phyloP scores from a whole-genome alignment of 2,113 vertebrate species.

The Cryptotis parvus region DNA sequence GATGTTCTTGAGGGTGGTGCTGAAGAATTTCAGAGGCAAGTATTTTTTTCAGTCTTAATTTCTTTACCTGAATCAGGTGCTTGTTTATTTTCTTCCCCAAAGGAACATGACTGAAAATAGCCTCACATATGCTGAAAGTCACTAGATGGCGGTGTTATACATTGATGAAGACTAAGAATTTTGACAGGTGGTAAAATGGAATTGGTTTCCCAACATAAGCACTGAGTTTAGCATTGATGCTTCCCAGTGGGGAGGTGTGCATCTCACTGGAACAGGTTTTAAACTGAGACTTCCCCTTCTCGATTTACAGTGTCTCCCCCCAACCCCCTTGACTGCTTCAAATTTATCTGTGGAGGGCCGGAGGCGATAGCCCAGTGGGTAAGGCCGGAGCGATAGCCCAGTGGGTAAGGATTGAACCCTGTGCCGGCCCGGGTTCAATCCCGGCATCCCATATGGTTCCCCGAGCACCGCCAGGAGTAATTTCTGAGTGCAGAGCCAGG shows the following conservation, averaged over 20 bases:
- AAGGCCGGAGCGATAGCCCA: no score
- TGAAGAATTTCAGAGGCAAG: no score
- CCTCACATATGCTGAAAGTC: neutral
- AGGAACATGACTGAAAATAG: neutral
- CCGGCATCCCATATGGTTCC: no score
- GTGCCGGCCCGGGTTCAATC: no score
- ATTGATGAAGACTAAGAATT: neutral
- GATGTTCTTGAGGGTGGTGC: no score
- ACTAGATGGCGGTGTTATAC: slow-evolving; percentile 53
- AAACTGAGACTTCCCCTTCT: neutral
- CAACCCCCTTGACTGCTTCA: neutral
- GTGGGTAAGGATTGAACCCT: no score
- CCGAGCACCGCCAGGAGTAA: no score
- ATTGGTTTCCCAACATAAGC: slow-evolving; percentile 33
- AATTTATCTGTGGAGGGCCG: slow-evolving; percentile 42
- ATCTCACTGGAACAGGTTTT: neutral
- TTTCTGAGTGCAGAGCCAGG: no score
- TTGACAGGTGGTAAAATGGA: neutral
- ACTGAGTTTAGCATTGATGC: no score
- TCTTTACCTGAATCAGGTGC: neutral
- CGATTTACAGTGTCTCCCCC: no score
- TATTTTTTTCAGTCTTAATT: neutral
- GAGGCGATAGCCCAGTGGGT: no score
- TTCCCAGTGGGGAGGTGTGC: neutral
- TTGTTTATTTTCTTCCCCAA: neutral